Base-by-base conservation (phyloP, 1,140 invertebrate genomes). In the Musca domestica region DNA sequence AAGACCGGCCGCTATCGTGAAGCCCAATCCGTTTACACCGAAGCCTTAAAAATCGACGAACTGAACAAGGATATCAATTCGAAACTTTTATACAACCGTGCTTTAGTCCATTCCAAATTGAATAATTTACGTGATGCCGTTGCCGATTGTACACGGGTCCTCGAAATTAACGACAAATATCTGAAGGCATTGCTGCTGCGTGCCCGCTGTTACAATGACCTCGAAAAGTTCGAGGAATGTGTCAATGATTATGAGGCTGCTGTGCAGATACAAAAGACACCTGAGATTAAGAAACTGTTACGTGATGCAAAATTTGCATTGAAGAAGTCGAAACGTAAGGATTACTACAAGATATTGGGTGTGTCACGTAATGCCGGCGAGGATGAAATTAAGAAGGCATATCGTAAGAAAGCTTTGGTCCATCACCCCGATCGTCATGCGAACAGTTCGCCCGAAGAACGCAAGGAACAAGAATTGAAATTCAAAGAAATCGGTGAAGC, bases 401-500 rank as follows among this genome's bases (percentile, higher is more conserved):
- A 98, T 78, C 89, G 94, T 81, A 87, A 98, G 83, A 86, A 91
- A 84, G 94, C 94, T 0, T 83, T 95, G 47, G 88, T 92, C 9
- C 91, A 95, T 82, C 93, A 95, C 86, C 93, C 93, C 71, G 95
- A 98, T 86, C 88, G 95, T 41, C 95, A 98, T 83, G 90, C 94
- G 12, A 91, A 89, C 83, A 95, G 94, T 25, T 87, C 91, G 2
- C 90, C 93, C 63, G 86, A 84, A 3, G 92, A 94, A 75, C 91
- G 93, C 67, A 92, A 92, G 73, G 92, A 95, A 75, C 94, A 98
- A 82, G 96, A 98, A 83, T 89, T 90, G 69, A 95, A 94, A 74
- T 99, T 99, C 83, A 99, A 99, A 83, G 96, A 98, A 83, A 88
- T 98, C 19, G 95, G 95, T 20, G 96, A 99, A 85, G 97, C 97